Evolutionary conservation across 2,888 invertebrate genomes (phyloP).

Genomic region (Pterostichus niger): DNA sequence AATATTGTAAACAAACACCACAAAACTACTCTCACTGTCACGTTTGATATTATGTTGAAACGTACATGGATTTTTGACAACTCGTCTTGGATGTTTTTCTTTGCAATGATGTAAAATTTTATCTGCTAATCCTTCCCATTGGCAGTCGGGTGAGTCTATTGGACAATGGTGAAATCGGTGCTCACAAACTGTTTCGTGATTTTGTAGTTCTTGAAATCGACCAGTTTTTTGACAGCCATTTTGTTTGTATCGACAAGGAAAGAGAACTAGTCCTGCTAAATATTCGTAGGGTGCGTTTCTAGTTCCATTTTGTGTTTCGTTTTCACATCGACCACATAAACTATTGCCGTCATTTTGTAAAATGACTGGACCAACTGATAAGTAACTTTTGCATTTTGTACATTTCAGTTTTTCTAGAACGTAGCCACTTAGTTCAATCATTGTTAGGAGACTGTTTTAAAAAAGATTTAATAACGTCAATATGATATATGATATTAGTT

Average conservation of each 20-base stretch:
- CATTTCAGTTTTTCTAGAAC: conserved; percentile 11
- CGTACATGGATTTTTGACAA: neutral
- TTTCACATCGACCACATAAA: conserved; percentile 15
- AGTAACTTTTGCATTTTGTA: conserved; percentile 6
- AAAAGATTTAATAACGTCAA: too few species aligned
- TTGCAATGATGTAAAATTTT: conserved; percentile 5
- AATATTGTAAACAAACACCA: neutral
- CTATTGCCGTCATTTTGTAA: conserved; percentile 4
- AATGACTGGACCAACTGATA: conserved; percentile 12
- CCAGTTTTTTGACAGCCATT: conserved; percentile 14
- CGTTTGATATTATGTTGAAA: conserved; percentile 20
- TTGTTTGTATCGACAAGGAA: conserved; percentile 45
- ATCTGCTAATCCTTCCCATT: conserved; percentile 3
- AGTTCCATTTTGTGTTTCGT: neutral
- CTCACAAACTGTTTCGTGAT: conserved; percentile 4
- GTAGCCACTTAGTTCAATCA: conserved; percentile 15
- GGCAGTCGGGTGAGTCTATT: conserved; percentile 1
- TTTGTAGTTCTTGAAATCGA: neutral
- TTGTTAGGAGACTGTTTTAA: too few species aligned
- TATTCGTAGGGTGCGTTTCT: conserved; percentile 41
- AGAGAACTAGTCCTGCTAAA: conserved; percentile 4
- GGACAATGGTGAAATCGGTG: neutral
- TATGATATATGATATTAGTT: too few species aligned
- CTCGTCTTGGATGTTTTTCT: neutral
- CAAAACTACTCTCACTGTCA: neutral